Base-by-base conservation (phyloP, 1,140 invertebrate species). In the Aricia agestis region DNA sequence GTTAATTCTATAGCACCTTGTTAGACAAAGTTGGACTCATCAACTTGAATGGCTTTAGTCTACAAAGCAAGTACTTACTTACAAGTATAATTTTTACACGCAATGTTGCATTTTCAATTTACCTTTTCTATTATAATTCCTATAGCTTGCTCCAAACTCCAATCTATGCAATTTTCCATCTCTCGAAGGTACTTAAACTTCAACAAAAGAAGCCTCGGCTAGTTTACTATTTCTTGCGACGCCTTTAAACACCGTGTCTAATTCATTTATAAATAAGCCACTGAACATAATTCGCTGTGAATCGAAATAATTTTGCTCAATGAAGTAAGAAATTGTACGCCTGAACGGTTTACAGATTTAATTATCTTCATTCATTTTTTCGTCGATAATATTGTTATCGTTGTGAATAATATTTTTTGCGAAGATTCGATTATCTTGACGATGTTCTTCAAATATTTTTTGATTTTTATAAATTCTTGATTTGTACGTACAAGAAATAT, bases 271-370 rank as follows among this genome's bases (percentile, higher is more conserved):
- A 67, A 67, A 41, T 41, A 59, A 63, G 18, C 66, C 42, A 45
- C 36, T 25, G 17, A 67, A 67, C 41, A 25, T 45, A 18, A 52
- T 67, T 67, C 36, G 36, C 42, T n/a, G 17, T 45, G 17, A 45
- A 67, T 19, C 36, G 41, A 67, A 67, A 45, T 67, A 67, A 67
- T 42, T 67, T 41, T 67, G 42, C 42, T 67, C 36, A 67, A 67
- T 67, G 32, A 67, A 67, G 58, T 69, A 52, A 59, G 52, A 63
- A 69, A 69, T 61, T n/a, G 17, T 69, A 61, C 25, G 68, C 68
- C 32, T 52, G 15, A 69, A 63, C 11, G 66, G 66, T 67, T 67
- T 41, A 41, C 17, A 52, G n/a, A 67, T 67, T 52, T 10, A 63
- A 63, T 63, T 63, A 63, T 63, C 19, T 63, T 63, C 19, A 11